Percentiles rank a stretch among this genome's conserved stretches.
Evolutionary conservation across 2,888 invertebrate genomes (phyloP).

Genomic region (Eurytoma californica): DNA sequence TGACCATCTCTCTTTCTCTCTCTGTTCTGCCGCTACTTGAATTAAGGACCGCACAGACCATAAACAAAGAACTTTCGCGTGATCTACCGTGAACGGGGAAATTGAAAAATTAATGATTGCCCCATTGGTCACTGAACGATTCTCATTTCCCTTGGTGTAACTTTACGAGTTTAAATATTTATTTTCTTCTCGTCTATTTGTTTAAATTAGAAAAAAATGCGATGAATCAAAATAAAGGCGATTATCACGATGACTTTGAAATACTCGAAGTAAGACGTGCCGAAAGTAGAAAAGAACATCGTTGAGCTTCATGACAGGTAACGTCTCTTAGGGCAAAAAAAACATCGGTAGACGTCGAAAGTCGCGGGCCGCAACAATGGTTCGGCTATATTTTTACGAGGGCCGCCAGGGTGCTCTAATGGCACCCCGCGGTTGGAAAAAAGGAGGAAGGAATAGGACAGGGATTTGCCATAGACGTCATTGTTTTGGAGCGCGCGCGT

Average conservation of each 20-base stretch:
- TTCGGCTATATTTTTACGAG: slow-evolving; percentile 69
- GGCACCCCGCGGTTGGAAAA: slow-evolving; percentile 64
- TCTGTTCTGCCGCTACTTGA: slow-evolving; percentile 35
- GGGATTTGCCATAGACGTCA: slow-evolving; percentile 72
- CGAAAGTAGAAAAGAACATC: not conserved
- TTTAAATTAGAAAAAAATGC: too few relatives aligned
- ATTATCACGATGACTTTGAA: too few relatives aligned
- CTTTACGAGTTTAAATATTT: not conserved
- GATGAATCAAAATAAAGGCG: too few relatives aligned
- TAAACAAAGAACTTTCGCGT: slow-evolving; percentile 46
- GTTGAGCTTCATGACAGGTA: slow-evolving; percentile 33
- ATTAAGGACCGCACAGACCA: slow-evolving; percentile 32
- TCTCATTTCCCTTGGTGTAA: slow-evolving; percentile 7
- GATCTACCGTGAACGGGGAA: slow-evolving; percentile 41
- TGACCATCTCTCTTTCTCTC: slow-evolving; percentile 32
- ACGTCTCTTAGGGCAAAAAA: slow-evolving; percentile 12
- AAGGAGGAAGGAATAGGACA: slow-evolving; percentile 63
- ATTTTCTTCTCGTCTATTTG: too few relatives aligned
- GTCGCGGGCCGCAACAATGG: slow-evolving; percentile 37
- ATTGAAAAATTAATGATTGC: slow-evolving; percentile 42
- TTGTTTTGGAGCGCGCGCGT: slow-evolving; percentile 67
- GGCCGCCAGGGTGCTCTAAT: slow-evolving; percentile 68
- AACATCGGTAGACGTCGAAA: slow-evolving; percentile 25
- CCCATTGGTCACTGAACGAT: slow-evolving; percentile 12
- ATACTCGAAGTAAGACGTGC: too few relatives aligned